A percentile compares a stretch with the other conserved stretches of the same genome.
Evolutionary conservation across 1,140 invertebrate species (phyloP).

Genomic region (Pararge aegeria): DNA sequence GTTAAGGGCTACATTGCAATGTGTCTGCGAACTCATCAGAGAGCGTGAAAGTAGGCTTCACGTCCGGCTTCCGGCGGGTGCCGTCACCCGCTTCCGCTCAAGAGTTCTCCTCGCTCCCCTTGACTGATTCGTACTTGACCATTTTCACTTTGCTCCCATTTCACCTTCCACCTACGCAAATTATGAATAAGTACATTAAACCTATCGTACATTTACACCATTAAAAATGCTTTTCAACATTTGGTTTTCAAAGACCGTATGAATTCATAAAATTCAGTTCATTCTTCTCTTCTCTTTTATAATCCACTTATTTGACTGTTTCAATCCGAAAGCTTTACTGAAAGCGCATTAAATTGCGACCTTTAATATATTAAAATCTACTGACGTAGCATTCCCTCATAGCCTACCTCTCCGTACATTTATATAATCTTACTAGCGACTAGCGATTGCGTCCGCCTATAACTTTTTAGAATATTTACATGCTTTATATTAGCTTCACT

Average conservation of each 20-base stretch:
- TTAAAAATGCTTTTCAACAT: not conserved
- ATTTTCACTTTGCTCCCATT: slow-evolving; percentile 25
- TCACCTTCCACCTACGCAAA: not conserved
- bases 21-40: slow-evolving; percentile 30
- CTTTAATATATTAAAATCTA: too few species aligned
- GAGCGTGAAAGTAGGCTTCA: slow-evolving; percentile 48
- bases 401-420: too few species aligned
- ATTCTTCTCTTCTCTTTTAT: too few species aligned
- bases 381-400: too few species aligned
- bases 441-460: too few species aligned
- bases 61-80: slow-evolving; percentile 43
- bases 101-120: slow-evolving; percentile 36
- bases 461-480: too few species aligned
- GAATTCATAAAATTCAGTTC: too few species aligned
- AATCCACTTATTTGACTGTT: too few species aligned
- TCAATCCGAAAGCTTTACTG: too few species aligned
- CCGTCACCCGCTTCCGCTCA: slow-evolving; percentile 45
- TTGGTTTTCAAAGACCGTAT: not conserved
- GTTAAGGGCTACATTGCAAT: slow-evolving; percentile 14
- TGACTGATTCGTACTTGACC: slow-evolving; percentile 41
- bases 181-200: not conserved
- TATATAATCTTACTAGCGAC: too few species aligned
- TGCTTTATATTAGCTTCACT: too few species aligned
- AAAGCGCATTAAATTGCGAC: too few species aligned
- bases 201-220: not conserved